A percentile compares a stretch with the other conserved stretches of the same genome.
Evolutionary conservation across 2,797 vertebrate species (phyloP).

Genomic region (Gymnoscopelus braueri): DNA sequence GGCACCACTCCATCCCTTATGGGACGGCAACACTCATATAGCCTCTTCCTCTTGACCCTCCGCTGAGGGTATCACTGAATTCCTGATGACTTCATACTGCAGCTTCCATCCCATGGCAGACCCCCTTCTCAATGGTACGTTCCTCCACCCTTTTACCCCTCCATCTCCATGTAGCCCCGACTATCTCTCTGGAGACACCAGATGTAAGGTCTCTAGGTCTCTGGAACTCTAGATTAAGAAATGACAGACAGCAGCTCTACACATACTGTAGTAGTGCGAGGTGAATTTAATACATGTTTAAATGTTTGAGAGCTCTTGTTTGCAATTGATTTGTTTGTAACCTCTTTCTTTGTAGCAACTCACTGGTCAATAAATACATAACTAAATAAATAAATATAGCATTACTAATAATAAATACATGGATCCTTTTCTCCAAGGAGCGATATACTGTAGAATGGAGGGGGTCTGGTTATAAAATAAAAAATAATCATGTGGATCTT

Average conservation of each 20-base stretch:
- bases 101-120: too few species aligned
- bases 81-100: too few species aligned
- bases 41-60: slow-evolving; percentile 12
- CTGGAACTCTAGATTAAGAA: slow-evolving; percentile 3
- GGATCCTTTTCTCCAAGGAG: slow-evolving; percentile 28
- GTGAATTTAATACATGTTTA: slow-evolving; percentile 1
- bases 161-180: too few species aligned
- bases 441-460: slow-evolving; percentile 2
- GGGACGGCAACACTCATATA: slow-evolving; percentile 30
- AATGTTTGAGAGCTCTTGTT: neutral
- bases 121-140: too few species aligned
- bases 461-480: too few species aligned
- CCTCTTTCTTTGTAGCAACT: too few species aligned
- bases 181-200: neutral
- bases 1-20: slow-evolving; percentile 34
- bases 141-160: too few species aligned
- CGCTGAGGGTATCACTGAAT: neutral
- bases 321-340: too few species aligned
- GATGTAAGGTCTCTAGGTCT: slow-evolving; percentile 6
- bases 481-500: too few species aligned
- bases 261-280: neutral
- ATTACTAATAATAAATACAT: slow-evolving; percentile 1
- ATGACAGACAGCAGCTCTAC: neutral
- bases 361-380: slow-evolving; percentile 11
- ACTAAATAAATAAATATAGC: slow-evolving; percentile 34